phyloP scores from a whole-genome alignment of 2,113 vertebrate genomes.

The Heterotis niloticus region DNA sequence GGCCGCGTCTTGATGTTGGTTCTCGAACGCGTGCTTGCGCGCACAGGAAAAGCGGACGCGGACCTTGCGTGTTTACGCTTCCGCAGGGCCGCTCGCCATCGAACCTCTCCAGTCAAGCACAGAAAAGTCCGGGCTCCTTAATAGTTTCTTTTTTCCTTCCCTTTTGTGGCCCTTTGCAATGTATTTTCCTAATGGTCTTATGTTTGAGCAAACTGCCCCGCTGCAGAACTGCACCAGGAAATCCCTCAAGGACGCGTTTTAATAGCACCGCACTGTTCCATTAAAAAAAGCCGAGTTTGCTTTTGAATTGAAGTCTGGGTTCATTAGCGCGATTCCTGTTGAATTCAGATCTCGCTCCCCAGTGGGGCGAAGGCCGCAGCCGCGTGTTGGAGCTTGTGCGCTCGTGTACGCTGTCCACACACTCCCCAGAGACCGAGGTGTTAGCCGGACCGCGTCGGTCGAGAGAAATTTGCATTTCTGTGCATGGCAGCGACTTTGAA shows the following conservation, averaged over 20 bases:
- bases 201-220: constrained; percentile 44
- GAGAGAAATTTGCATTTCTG: too few species aligned
- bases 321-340: constrained; percentile 53
- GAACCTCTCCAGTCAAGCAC: constrained; percentile 31
- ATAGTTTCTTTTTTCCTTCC: constrained; percentile 8
- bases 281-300: constrained; percentile 51
- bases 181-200: constrained; percentile 30
- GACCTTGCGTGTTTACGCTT: neutral
- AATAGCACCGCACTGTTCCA: constrained; percentile 50
- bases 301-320: constrained; percentile 50
- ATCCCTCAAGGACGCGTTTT: constrained; percentile 47
- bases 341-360: constrained; percentile 49
- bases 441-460: too few species aligned
- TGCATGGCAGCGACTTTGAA: too few species aligned
- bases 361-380: constrained; percentile 35
- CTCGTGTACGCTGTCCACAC: too few species aligned
- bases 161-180: constrained; percentile 23
- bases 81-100: too few species aligned
- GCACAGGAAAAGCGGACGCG: neutral
- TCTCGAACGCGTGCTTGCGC: neutral
- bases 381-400: neutral
- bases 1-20: constrained; percentile 4
- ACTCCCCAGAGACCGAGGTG: too few species aligned
- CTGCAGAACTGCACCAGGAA: constrained; percentile 40
- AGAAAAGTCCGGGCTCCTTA: constrained; percentile 26